phyloP scores from a whole-genome alignment of 2,888 invertebrate genomes.

The Schizaphis graminum region DNA sequence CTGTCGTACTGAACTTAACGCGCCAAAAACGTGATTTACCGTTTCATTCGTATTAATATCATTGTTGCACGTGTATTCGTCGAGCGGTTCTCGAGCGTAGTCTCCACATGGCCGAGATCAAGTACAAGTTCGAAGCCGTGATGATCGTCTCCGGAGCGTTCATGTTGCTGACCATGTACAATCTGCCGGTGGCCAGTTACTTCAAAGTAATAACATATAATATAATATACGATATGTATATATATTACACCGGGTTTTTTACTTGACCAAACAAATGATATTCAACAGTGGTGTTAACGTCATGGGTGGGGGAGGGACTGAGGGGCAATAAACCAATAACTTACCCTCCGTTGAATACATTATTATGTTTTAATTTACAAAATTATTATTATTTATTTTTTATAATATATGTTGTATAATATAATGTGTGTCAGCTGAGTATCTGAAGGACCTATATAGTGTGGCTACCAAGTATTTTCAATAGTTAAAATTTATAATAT shows the following conservation, averaged over 20 bases:
- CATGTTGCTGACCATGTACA: conserved; percentile 53
- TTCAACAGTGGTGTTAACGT: background rate
- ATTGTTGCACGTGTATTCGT: background rate
- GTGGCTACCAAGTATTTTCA: too few species aligned
- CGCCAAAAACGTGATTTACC: background rate
- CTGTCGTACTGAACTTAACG: background rate
- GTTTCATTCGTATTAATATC: background rate
- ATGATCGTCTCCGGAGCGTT: conserved; percentile 19
- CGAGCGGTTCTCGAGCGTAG: background rate
- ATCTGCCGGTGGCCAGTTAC: conserved; percentile 37
- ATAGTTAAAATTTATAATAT: too few species aligned
- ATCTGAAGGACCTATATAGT: too few species aligned
- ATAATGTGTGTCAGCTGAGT: too few species aligned
- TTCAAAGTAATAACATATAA: conserved; percentile 45
- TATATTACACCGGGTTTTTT: background rate
- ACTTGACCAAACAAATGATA: background rate
- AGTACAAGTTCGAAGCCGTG: conserved; percentile 43
- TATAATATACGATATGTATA: too few species aligned
- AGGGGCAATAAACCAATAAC: background rate
- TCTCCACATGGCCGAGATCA: conserved; percentile 18
- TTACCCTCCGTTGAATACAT: background rate
- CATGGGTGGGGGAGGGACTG: background rate
- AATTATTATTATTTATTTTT: too few species aligned
- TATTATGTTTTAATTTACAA: background rate
- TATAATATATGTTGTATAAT: too few species aligned